Percentiles rank a stretch among this genome's conserved stretches.
Evolutionary conservation across 2,113 vertebrate species (phyloP).

Genomic region (Cebus imitator): DNA sequence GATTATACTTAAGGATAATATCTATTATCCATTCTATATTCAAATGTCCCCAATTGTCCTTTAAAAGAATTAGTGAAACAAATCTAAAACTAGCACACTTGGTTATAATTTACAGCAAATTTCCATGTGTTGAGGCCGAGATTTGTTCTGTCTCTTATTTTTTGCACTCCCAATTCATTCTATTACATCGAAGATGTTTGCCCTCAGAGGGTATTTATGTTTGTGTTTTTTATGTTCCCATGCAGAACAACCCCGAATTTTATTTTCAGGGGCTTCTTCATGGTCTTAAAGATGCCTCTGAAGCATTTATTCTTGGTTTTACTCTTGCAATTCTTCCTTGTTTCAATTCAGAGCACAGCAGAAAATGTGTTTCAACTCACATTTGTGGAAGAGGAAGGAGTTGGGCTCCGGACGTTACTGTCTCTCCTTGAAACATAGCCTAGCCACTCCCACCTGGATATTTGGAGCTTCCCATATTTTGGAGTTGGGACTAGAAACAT

Average conservation of each 20-base stretch:
- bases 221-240: background rate
- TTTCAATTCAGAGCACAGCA: background rate
- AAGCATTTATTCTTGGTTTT: background rate
- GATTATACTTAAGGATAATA: background rate
- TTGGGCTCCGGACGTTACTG: background rate
- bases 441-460: background rate
- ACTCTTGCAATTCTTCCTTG: background rate
- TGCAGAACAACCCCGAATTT: background rate
- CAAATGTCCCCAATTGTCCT: background rate
- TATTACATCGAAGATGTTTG: background rate
- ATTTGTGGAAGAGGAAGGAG: background rate
- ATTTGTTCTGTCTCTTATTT: background rate
- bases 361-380: background rate
- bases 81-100: background rate
- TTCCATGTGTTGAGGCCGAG: background rate
- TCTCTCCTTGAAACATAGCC: background rate
- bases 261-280: background rate
- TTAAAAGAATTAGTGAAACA: background rate
- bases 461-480: background rate
- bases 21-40: background rate
- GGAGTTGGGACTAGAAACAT: no score
- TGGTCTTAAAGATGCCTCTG: background rate
- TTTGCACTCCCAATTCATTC: background rate
- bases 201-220: background rate
- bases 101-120: background rate